phyloP scores from a whole-genome alignment of 2,113 vertebrate species.

The Typhlomys cinereus region DNA sequence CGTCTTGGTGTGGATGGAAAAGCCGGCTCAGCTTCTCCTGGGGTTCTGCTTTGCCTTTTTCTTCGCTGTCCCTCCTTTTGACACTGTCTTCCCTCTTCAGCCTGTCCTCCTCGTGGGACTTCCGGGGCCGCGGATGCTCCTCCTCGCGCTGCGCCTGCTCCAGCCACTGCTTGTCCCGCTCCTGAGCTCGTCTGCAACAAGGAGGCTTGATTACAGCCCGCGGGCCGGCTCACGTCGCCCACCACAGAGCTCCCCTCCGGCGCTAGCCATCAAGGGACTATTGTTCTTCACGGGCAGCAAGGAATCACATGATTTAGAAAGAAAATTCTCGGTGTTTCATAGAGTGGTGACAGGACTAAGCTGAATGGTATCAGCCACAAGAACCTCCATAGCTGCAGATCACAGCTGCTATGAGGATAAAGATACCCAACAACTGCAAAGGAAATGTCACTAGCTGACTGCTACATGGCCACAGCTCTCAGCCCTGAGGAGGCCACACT shows the following conservation, averaged over 20 bases:
- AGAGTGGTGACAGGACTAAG: neutral
- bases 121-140: conserved; percentile 79
- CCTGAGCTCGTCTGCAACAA: conserved; percentile 83
- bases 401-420: neutral
- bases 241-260: neutral
- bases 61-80: conserved; percentile 87
- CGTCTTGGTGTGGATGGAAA: conserved; percentile 90
- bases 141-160: conserved; percentile 85
- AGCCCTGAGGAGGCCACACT: accelerated
- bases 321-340: neutral
- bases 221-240: neutral
- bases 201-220: neutral
- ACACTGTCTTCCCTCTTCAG: conserved; percentile 84
- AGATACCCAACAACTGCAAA: neutral
- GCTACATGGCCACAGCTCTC: neutral
- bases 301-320: neutral
- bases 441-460: neutral
- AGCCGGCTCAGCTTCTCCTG: conserved; percentile 93
- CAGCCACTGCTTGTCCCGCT: conserved; percentile 85
- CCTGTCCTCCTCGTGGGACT: conserved; percentile 85
- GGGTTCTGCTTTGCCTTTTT: conserved; percentile 87
- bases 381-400: neutral
- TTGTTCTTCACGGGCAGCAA: neutral
- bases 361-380: neutral
- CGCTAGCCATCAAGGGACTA: neutral